Evolutionary conservation across 2,797 vertebrate genomes (phyloP), one percentile per base, ranked within the genome.

Genomic region (Amblyopsis hoosieri): DNA sequence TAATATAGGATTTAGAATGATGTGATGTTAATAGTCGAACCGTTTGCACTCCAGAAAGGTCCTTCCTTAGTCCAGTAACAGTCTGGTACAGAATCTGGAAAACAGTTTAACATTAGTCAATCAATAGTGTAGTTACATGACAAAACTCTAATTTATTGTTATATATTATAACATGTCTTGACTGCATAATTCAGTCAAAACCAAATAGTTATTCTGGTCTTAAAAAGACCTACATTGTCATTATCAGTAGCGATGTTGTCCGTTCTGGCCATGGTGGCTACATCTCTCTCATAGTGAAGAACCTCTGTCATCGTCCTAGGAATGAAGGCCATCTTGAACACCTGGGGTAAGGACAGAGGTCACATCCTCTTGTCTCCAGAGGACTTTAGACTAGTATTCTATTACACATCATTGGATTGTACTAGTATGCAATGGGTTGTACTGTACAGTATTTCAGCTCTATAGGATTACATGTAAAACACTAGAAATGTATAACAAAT

Each of bases 11-110:
- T 12, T 31, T 8, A 69, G 13, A 9, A 33, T 53, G 5, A 33
- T 54, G 9, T 9, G 48, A 42, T 12, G n/a, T 1, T 23, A 23
- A 7, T 66, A 19, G 37, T 59, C 88, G 80, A 87, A 99, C 97
- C 90, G 81, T 94, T 67, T 99, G 96, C 60, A 96, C 94, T 50
- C 96, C 97, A 0, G 96, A 96, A 54, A 99, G 92, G 76, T 99
- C 96, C 83, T 96, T 97, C 89, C 92, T 98, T 76, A 99, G 75
- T 62, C 97, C 97, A 0, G 92, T 97, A 62, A 99, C 93, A 0
- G 96, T 98, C 78, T 97, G 97, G 66, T 99, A 99, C 6, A 99
- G 89, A 85, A 99, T 92, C 97, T 99, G 85, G 2, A 65, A 52
- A 57, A 92, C 86, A 73, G 93, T 4, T 45, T 54, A 63, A 54